Base-by-base conservation (phyloP, 2,888 invertebrate genomes). In the Drymonia ruficornis region DNA sequence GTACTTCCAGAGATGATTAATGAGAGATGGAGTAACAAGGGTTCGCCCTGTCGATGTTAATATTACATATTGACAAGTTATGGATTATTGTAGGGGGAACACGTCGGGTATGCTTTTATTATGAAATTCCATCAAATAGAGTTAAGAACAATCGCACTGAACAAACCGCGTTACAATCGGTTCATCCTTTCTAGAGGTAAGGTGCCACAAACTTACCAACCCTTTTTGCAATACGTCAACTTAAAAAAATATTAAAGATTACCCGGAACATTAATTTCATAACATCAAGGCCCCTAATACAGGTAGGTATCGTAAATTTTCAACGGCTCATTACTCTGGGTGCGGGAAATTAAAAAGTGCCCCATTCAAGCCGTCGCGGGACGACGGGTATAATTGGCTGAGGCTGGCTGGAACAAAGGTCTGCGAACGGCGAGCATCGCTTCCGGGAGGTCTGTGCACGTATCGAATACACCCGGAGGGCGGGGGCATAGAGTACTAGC, bases 331-430 rank as follows among this genome's bases (percentile, higher is more conserved):
- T 46, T 28, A 47, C 47, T 34, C 15, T 18, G 28, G 47, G 18
- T n/a, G 34, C 34, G 18, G 64, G 59, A 66, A 66, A 68, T 70
- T 63, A 64, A 65, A 68, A 70, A 61, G 49, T 64, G 55, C 50
- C 53, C 59, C 56, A 52, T 54, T 49, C 44, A 51, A 61, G 54
- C 58, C 42, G 65, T 68, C 68, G 70, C 65, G 67, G 62, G 63
- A 72, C 67, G 69, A 74, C 69, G 68, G 67, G 70, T 65, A 72
- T 76, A 76, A 78, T 74, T 70, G 70, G 63, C 62, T 58, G 60
- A 60, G 65, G 75, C 75, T 74, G 72, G 69, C 74, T 74, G 80
- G 83, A 87, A 90, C 90, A 90, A 90, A 86, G 88, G 85, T 84
- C 79, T 75, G 76, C 66, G 85, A 88, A 89, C 86, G 88, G 87